These are phyloP conservation scores for Acrobasis suavella DNA, from an alignment of 2,888 invertebrate genomes.

Conservation along the genomic window DNA sequence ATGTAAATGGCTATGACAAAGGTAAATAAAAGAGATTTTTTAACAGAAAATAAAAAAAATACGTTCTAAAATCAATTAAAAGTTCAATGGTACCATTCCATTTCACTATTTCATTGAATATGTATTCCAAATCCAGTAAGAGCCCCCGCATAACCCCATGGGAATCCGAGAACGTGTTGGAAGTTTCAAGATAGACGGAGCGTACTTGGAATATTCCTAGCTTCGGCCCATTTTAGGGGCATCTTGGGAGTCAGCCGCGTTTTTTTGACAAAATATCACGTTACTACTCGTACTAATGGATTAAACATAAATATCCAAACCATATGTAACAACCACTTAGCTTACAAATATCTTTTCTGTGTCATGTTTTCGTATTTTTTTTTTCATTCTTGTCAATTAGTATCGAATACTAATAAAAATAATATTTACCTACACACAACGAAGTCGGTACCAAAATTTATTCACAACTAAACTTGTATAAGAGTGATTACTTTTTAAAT, in stretches of 20 bases:
- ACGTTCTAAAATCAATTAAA: too few relatives aligned
- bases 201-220: not conserved
- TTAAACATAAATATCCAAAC: conserved; percentile 4
- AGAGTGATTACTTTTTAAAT: too few relatives aligned
- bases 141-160: not conserved
- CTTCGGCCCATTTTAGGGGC: not conserved
- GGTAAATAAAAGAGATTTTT: too few relatives aligned
- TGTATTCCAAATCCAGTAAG: not conserved
- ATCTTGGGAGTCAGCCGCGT: not conserved
- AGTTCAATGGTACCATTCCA: not conserved
- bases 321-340: not conserved
- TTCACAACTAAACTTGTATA: too few relatives aligned
- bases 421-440: too few relatives aligned
- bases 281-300: conserved; percentile 7
- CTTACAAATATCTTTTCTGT: not conserved
- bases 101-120: not conserved
- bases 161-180: not conserved
- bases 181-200: not conserved
- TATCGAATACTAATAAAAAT: too few relatives aligned
- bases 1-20: too few relatives aligned
- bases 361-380: not conserved
- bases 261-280: not conserved
- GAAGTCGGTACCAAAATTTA: too few relatives aligned
- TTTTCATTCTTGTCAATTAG: not conserved
- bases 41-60: too few relatives aligned